phyloP scores from a whole-genome alignment of 2,113 vertebrate species.

The Pedionomus torquatus region DNA sequence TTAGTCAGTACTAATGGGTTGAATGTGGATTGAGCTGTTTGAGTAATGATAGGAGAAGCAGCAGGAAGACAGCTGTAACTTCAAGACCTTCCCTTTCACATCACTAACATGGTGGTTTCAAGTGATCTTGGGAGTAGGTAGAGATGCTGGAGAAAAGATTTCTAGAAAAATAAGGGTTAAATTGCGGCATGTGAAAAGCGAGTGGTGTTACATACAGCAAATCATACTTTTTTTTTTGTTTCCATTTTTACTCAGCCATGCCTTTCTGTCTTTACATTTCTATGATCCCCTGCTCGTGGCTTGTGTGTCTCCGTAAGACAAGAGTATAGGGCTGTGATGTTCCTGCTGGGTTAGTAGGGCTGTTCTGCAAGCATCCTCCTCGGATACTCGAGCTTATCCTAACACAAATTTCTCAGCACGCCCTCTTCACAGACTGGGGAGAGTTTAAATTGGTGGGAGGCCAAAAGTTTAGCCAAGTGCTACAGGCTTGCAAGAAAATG shows the following conservation, averaged over 20 bases:
- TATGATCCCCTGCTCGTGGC: background rate
- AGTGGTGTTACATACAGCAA: background rate
- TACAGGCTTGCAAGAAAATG: background rate
- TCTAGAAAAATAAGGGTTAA: background rate
- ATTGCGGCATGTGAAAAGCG: background rate
- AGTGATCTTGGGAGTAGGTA: background rate
- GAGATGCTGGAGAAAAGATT: background rate
- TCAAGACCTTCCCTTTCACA: no score
- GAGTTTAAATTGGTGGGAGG: background rate
- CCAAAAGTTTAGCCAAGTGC: background rate
- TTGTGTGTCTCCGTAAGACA: background rate
- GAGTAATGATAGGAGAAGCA: background rate
- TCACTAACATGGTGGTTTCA: background rate
- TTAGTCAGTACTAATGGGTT: background rate
- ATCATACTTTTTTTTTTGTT: background rate
- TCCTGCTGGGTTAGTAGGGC: background rate
- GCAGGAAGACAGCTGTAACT: background rate
- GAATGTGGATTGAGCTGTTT: background rate
- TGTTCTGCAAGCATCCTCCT: background rate
- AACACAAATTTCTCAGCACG: background rate
- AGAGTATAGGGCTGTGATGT: background rate
- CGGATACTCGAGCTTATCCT: background rate
- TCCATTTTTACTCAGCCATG: background rate
- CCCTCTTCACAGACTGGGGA: background rate
- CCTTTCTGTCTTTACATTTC: background rate